Percentiles rank a stretch among this genome's conserved stretches.
Conservation (phyloP, 2,888 invertebrate species). For the Meta bourneti region DNA sequence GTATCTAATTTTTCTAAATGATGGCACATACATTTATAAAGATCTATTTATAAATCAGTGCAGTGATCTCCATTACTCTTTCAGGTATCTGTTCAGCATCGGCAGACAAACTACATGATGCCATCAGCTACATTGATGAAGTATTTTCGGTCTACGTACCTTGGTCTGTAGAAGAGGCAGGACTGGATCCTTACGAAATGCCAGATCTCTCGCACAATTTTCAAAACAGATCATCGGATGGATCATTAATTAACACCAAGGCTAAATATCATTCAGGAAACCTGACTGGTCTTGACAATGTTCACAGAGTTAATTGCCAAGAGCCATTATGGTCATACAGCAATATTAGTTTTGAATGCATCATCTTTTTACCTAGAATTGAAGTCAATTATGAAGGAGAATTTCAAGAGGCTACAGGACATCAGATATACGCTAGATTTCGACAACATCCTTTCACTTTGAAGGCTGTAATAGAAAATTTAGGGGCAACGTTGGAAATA, state of each 20-base stretch:
- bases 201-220: slow-evolving; percentile 40
- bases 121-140: slow-evolving; percentile 49
- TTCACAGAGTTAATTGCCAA: slow-evolving; percentile 34
- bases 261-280: slow-evolving; percentile 50
- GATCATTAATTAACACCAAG: slow-evolving; percentile 14
- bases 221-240: slow-evolving; percentile 51
- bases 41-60: too few relatives aligned
- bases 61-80: not conserved
- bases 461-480: not conserved
- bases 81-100: not conserved
- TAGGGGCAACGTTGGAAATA: slow-evolving; percentile 10
- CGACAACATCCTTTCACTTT: slow-evolving; percentile 23
- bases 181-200: slow-evolving; percentile 33
- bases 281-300: slow-evolving; percentile 43
- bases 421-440: not conserved
- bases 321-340: slow-evolving; percentile 16
- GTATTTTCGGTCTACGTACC: slow-evolving; percentile 40
- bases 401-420: not conserved
- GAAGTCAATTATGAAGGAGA: slow-evolving; percentile 33
- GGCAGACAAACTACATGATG: slow-evolving; percentile 29
- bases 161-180: slow-evolving; percentile 14
- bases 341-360: slow-evolving; percentile 39
- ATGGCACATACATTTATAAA: too few relatives aligned
- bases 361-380: slow-evolving; percentile 13
- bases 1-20: too few relatives aligned